Evolutionary conservation across 1,140 invertebrate species (phyloP).

Genomic region (Sinella curviseta): DNA sequence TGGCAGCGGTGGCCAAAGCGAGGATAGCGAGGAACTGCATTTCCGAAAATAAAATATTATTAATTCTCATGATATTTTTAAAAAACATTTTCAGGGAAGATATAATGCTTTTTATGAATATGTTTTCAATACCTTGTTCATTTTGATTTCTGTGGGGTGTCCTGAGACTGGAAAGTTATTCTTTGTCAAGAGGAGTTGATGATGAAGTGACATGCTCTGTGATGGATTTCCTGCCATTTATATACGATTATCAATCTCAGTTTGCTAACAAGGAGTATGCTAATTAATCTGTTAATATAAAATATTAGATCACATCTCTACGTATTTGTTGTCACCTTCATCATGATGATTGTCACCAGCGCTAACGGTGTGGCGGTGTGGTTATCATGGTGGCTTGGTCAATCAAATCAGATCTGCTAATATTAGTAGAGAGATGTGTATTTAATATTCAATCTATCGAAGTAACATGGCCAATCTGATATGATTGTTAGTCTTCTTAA

Average conservation of each 20-base stretch:
- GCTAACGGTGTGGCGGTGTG: background rate
- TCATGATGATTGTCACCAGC: background rate
- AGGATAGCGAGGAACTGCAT: constrained; percentile 34
- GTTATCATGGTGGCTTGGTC: background rate
- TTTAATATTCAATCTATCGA: background rate
- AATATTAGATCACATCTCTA: background rate
- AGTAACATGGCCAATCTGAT: background rate
- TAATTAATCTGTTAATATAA: background rate
- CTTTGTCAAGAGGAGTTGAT: background rate
- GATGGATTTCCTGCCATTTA: background rate
- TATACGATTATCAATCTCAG: background rate
- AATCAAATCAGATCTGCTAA: background rate
- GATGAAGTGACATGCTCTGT: background rate
- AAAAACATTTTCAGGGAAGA: background rate
- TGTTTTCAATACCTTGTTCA: background rate
- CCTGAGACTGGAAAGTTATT: background rate
- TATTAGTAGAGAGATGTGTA: background rate
- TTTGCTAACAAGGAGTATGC: background rate
- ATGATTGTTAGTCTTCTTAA: background rate
- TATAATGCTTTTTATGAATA: no score
- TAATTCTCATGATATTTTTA: background rate
- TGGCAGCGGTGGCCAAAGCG: constrained; percentile 33
- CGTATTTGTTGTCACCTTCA: background rate
- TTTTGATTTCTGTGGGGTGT: background rate
- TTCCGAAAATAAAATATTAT: no score